Conservation (phyloP, 2,888 invertebrate species). For the Pseudanteris insignis region DNA sequence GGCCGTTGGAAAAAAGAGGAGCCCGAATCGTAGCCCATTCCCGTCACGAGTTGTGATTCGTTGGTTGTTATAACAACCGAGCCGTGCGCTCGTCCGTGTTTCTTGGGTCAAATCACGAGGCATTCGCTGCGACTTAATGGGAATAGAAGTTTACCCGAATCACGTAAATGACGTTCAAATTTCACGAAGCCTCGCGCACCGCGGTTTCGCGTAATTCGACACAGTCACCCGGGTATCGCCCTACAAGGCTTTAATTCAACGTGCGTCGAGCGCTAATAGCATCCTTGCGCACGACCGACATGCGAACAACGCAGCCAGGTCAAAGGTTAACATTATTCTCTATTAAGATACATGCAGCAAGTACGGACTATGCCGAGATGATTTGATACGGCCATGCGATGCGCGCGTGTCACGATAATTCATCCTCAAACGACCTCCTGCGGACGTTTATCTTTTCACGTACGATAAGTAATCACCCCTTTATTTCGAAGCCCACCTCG, state of each 20-base stretch:
- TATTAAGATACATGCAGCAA: slow-evolving; percentile 37
- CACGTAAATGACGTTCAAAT: slow-evolving; percentile 31
- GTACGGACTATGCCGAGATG: slow-evolving; percentile 34
- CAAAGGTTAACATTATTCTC: slow-evolving; percentile 34
- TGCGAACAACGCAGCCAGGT: slow-evolving; percentile 34
- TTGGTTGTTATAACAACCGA: too few species aligned
- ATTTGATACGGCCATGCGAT: slow-evolving; percentile 36
- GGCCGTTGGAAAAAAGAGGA: too few species aligned
- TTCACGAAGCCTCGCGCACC: slow-evolving; percentile 29
- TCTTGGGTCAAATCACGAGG: too few species aligned
- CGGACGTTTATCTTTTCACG: slow-evolving; percentile 57
- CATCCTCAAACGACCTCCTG: slow-evolving; percentile 58
- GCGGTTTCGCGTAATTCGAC: slow-evolving; percentile 36
- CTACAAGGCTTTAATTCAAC: slow-evolving; percentile 29
- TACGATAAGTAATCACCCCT: slow-evolving; percentile 47
- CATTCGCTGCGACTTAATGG: slow-evolving; percentile 7
- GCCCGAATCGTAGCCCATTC: too few species aligned
- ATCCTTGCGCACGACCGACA: slow-evolving; percentile 16
- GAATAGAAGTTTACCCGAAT: slow-evolving; percentile 28
- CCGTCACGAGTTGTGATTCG: too few species aligned
- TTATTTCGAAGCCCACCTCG: too few species aligned
- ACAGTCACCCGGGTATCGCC: slow-evolving; percentile 22
- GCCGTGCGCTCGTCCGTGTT: too few species aligned
- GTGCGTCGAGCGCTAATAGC: slow-evolving; percentile 27
- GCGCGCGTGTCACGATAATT: slow-evolving; percentile 52